Percentiles rank a stretch among this genome's conserved stretches.
These are phyloP conservation scores for Drosophila atripex DNA, from an alignment of 2,888 invertebrate genomes.

Conservation along the genomic window DNA sequence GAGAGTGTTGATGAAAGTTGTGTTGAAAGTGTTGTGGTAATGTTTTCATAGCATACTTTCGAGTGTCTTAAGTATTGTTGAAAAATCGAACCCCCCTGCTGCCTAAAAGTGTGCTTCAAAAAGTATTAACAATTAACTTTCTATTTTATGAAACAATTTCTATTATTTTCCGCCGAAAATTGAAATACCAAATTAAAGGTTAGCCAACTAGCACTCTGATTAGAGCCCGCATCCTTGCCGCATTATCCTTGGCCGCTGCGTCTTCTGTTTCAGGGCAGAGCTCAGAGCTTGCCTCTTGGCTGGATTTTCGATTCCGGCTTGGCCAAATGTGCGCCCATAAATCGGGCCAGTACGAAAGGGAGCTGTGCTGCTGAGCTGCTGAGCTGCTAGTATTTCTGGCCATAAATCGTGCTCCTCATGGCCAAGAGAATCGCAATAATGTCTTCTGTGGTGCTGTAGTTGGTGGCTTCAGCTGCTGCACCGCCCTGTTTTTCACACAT, in stretches of 20 bases:
- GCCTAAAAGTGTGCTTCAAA: too few relatives aligned
- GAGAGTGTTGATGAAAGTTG: neutral
- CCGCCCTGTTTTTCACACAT: constrained; percentile 64
- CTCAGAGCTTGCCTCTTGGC: constrained; percentile 29
- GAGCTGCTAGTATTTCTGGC: constrained; percentile 53
- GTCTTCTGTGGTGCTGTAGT: constrained; percentile 57
- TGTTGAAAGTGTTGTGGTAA: neutral
- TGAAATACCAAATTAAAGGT: constrained; percentile 5
- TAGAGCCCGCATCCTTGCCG: constrained; percentile 10
- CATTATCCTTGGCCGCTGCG: constrained; percentile 10
- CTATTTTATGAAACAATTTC: neutral
- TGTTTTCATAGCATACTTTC: too few relatives aligned
- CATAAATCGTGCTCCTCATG: constrained; percentile 68
- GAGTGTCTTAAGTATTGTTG: too few relatives aligned
- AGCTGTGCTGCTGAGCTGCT: too few relatives aligned
- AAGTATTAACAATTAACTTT: neutral
- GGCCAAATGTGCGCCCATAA: constrained; percentile 58
- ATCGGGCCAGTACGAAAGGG: too few relatives aligned
- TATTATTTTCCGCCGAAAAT: neutral
- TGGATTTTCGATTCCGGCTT: constrained; percentile 45
- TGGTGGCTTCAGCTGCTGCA: constrained; percentile 43
- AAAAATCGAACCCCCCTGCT: too few relatives aligned
- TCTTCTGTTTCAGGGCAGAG: constrained; percentile 5
- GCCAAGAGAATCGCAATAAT: constrained; percentile 63
- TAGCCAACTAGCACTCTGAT: constrained; percentile 5